Evolutionary conservation across 2,797 vertebrate genomes (phyloP).

Genomic region (Myotis findleyi): DNA sequence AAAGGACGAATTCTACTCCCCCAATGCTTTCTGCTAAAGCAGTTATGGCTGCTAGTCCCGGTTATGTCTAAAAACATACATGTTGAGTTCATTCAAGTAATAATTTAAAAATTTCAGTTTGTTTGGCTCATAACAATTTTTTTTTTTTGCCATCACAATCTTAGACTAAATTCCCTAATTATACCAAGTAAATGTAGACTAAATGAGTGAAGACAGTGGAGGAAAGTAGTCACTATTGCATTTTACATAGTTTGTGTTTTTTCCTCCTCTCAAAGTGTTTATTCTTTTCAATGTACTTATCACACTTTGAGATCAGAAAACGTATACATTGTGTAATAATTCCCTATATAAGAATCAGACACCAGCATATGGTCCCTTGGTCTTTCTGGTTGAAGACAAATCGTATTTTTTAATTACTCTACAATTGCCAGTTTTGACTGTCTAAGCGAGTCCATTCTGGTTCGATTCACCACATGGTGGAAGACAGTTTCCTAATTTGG

Average conservation of each 20-base stretch:
- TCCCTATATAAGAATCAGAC: neutral
- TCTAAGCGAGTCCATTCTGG: neutral
- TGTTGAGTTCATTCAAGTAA: constrained; percentile 36
- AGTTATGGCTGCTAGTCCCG: constrained; percentile 9
- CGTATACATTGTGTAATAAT: neutral
- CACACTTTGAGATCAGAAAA: neutral
- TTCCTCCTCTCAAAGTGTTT: neutral
- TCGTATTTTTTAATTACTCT: constrained; percentile 26
- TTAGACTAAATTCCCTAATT: constrained; percentile 34
- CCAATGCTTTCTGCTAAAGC: constrained; percentile 11
- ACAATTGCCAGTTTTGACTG: neutral
- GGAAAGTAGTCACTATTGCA: neutral
- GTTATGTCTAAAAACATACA: neutral
- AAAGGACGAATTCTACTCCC: neutral
- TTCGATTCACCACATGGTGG: neutral
- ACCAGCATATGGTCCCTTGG: neutral
- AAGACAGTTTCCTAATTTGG: neutral
- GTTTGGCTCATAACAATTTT: constrained; percentile 6
- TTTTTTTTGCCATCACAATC: constrained; percentile 16
- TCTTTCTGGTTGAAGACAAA: constrained; percentile 49
- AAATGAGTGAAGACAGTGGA: constrained; percentile 7
- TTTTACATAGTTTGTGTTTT: constrained; percentile 25
- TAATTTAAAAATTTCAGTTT: constrained; percentile 40
- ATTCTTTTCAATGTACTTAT: neutral
- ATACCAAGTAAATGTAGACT: constrained; percentile 22